Percentiles rank a stretch among this genome's conserved stretches.
phyloP scores from a whole-genome alignment of 2,113 vertebrate species.

The Collichthys lucidus region DNA sequence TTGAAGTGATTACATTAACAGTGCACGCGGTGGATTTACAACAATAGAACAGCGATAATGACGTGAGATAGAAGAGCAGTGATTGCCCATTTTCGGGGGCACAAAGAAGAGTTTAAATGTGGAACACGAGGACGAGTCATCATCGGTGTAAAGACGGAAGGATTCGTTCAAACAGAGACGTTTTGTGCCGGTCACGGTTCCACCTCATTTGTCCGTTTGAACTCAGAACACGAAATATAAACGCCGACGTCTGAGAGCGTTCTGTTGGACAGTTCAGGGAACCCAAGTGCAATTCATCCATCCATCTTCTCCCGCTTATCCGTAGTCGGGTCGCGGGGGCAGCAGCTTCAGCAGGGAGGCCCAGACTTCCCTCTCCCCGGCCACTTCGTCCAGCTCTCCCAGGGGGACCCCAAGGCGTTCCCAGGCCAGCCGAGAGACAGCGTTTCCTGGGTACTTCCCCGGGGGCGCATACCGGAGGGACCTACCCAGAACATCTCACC shows the following conservation, averaged over 20 bases:
- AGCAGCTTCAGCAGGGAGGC: too few species aligned
- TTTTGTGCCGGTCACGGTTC: background rate
- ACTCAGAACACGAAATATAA: background rate
- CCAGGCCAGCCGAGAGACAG: too few species aligned
- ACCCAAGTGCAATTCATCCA: background rate
- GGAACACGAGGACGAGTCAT: background rate
- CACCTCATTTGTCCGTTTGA: background rate
- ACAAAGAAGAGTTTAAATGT: slow-evolving; percentile 2
- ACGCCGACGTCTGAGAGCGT: background rate
- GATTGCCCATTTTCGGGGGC: background rate
- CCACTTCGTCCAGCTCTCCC: too few species aligned
- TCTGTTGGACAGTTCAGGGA: background rate
- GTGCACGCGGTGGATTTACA: slow-evolving; percentile 10
- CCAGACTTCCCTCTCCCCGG: too few species aligned
- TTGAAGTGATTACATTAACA: slow-evolving; percentile 5
- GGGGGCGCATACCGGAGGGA: too few species aligned
- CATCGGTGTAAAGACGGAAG: background rate
- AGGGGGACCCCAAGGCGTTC: too few species aligned
- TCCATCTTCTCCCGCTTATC: too few species aligned
- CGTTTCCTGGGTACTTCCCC: too few species aligned
- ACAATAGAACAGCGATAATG: slow-evolving; percentile 4
- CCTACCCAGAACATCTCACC: too few species aligned
- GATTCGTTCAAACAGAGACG: background rate
- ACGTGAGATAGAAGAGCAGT: background rate
- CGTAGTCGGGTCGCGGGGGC: too few species aligned